phyloP scores from a whole-genome alignment of 2,888 invertebrate genomes.

The Phengaris arion region DNA sequence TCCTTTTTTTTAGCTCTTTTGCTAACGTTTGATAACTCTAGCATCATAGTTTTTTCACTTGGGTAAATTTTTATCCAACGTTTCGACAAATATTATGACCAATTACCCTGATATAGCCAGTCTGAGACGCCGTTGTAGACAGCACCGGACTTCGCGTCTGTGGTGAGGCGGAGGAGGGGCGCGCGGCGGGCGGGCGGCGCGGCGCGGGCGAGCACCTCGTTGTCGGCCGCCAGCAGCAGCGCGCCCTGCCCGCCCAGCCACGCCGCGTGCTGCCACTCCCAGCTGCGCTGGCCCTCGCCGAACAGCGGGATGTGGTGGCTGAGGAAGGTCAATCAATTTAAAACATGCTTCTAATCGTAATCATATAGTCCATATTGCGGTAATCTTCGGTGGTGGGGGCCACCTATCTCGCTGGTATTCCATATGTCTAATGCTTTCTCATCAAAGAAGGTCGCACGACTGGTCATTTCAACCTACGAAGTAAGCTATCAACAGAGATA shows the following conservation, averaged over 20 bases:
- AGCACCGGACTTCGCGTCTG: constrained; percentile 86
- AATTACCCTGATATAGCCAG: constrained; percentile 95
- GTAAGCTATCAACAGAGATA: neutral
- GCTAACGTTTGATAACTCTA: too few relatives aligned
- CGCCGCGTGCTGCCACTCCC: constrained; percentile 88
- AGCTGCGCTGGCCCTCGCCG: constrained; percentile 84
- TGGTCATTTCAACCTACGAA: too few relatives aligned
- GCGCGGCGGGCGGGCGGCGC: constrained; percentile 84
- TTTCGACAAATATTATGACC: neutral
- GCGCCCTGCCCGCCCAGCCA: constrained; percentile 90
- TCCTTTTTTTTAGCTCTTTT: too few relatives aligned
- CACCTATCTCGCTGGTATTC: too few relatives aligned
- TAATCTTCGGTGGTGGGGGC: too few relatives aligned
- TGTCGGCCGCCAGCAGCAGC: constrained; percentile 89
- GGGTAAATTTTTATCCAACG: too few relatives aligned
- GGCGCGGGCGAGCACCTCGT: constrained; percentile 91
- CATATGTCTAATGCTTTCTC: too few relatives aligned
- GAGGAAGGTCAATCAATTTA: constrained; percentile 42
- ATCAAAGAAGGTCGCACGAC: too few relatives aligned
- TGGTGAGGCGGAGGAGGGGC: constrained; percentile 84
- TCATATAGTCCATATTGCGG: too few relatives aligned
- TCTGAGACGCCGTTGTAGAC: constrained; percentile 96
- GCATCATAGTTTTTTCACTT: too few relatives aligned
- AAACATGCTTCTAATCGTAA: too few relatives aligned
- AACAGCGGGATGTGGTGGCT: constrained; percentile 92